phyloP scores from a whole-genome alignment of 2,113 vertebrate species.

The Saguinus midas region DNA sequence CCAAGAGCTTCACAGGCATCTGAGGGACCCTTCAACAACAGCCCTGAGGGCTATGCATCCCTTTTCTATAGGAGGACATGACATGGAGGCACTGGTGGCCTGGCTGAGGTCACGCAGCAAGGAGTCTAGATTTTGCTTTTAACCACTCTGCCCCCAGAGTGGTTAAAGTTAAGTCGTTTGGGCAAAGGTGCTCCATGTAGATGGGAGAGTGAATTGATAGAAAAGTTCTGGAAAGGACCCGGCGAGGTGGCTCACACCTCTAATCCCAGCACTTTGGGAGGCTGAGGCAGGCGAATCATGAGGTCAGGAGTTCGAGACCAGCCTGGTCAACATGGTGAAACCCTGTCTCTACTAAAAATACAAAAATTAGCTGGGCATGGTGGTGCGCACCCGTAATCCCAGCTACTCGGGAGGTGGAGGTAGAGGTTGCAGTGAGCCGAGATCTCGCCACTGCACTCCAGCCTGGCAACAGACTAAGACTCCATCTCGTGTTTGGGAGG shows the following conservation, averaged over 20 bases:
- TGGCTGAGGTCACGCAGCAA: neutral
- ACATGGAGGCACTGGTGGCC: neutral
- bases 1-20: neutral
- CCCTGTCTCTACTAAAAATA: no score
- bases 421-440: no score
- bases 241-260: no score
- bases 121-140: neutral
- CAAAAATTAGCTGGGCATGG: no score
- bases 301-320: no score
- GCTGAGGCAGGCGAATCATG: no score
- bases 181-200: neutral
- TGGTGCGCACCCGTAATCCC: no score
- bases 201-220: neutral
- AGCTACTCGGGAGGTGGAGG: no score
- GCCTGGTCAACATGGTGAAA: no score
- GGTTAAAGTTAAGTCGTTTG: neutral
- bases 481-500: no score
- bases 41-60: neutral
- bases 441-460: fast-evolving
- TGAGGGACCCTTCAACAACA: neutral
- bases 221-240: neutral
- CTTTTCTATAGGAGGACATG: neutral
- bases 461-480: no score
- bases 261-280: no score
- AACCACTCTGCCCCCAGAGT: neutral